Evolutionary conservation across 2,888 invertebrate species (phyloP).

Genomic region (Drosophila pseudotakahashii): DNA sequence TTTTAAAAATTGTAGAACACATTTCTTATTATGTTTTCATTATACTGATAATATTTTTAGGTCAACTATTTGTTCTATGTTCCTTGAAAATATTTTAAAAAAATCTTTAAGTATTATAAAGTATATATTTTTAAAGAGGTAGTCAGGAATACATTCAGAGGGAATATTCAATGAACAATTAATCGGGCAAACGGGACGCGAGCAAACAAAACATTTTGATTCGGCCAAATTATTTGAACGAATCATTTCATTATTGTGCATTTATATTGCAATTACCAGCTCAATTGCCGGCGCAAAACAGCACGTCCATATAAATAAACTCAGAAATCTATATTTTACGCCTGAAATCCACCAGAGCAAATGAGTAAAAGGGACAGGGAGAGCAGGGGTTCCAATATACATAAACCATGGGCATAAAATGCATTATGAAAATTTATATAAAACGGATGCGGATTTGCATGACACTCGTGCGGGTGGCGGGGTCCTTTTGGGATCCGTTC

Average conservation of each 20-base stretch:
- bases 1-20: too few species aligned
- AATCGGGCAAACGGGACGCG: conserved; percentile 29
- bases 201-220: conserved; percentile 43
- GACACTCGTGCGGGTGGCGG: conserved; percentile 30
- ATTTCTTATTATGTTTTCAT: too few species aligned
- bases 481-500: conserved; percentile 3
- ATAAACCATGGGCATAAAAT: conserved; percentile 51
- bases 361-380: not conserved
- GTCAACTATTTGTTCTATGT: too few species aligned
- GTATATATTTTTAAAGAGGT: too few species aligned
- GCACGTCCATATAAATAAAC: conserved; percentile 1
- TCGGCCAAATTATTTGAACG: conserved; percentile 39
- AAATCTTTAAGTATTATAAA: too few species aligned
- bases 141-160: too few species aligned
- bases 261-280: conserved; percentile 48
- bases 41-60: too few species aligned
- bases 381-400: conserved; percentile 42
- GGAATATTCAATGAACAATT: conserved; percentile 44
- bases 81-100: too few species aligned
- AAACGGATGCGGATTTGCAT: conserved; percentile 49
- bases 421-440: conserved; percentile 64
- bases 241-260: conserved; percentile 46
- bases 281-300: conserved; percentile 26
- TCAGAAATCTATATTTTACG: conserved; percentile 38
- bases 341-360: conserved; percentile 11